A percentile compares a stretch with the other conserved stretches of the same genome.
phyloP scores from a whole-genome alignment of 2,113 vertebrate species.

The Connochaetes taurinus region DNA sequence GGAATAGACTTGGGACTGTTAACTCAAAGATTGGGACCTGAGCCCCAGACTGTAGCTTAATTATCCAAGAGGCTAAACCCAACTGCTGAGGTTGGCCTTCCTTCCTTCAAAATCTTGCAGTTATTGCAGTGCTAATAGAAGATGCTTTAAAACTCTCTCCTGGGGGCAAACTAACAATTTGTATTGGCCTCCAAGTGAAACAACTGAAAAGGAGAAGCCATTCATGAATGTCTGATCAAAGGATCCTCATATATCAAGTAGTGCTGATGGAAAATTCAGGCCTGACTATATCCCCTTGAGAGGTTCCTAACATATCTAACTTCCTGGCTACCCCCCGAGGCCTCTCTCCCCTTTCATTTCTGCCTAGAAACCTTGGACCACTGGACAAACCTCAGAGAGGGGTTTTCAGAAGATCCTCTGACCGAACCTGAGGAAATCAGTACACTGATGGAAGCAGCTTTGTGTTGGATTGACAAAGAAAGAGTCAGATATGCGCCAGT shows the following conservation, averaged over 20 bases:
- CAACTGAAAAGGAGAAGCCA: too few species aligned
- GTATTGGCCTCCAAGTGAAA: too few species aligned
- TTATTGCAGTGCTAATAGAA: neutral
- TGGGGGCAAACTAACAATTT: too few species aligned
- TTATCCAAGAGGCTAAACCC: neutral
- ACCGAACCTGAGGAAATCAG: neutral
- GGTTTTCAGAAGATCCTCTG: neutral
- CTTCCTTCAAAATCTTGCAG: neutral
- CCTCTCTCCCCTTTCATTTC: neutral
- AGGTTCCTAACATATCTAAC: neutral
- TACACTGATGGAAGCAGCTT: neutral
- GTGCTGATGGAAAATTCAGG: too few species aligned
- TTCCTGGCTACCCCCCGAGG: accelerated
- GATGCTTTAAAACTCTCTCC: neutral
- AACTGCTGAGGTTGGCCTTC: neutral
- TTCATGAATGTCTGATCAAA: too few species aligned
- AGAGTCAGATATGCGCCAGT: accelerated
- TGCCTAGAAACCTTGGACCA: neutral
- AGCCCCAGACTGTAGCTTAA: neutral
- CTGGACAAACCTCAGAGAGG: neutral
- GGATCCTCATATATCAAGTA: too few species aligned
- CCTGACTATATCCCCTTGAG: neutral
- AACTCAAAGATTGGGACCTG: neutral
- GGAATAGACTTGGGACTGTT: neutral
- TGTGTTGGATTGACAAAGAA: neutral